These are phyloP conservation scores for Drosophila koepferae DNA, from an alignment of 2,888 invertebrate species.

Conservation along the genomic window DNA sequence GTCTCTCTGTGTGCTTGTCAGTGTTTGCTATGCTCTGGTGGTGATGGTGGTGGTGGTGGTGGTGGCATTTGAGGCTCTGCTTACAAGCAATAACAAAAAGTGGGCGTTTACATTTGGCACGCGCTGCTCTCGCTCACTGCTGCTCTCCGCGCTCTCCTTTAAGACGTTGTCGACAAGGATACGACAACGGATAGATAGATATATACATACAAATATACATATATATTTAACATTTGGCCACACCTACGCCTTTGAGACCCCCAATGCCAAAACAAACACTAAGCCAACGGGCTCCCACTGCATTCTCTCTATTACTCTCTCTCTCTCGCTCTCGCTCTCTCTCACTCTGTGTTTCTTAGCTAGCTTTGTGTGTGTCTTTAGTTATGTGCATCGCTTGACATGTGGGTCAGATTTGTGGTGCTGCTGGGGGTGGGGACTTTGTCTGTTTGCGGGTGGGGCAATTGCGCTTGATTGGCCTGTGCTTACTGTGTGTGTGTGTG, in stretches of 20 bases:
- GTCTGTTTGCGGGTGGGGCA: conserved; percentile 16
- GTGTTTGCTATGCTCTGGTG: conserved; percentile 14
- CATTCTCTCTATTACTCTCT: background rate
- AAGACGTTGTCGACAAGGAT: conserved; percentile 55
- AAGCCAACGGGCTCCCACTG: conserved; percentile 1
- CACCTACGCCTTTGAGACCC: conserved; percentile 58
- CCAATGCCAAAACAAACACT: conserved; percentile 19
- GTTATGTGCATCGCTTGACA: conserved; percentile 50
- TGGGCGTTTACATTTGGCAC: conserved; percentile 73
- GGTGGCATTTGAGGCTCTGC: conserved; percentile 46
- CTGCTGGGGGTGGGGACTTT: conserved; percentile 27
- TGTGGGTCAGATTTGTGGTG: conserved; percentile 55
- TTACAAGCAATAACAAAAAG: conserved; percentile 66
- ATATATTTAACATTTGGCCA: conserved; percentile 69
- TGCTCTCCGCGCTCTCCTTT: conserved; percentile 40
- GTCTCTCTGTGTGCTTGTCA: conserved; percentile 11
- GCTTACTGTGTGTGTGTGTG: conserved; percentile 1
- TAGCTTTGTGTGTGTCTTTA: conserved; percentile 35
- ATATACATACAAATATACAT: conserved; percentile 19
- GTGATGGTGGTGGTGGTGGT: conserved; percentile 40
- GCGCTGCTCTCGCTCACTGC: conserved; percentile 48
- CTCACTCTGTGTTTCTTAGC: background rate
- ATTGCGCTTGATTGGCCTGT: conserved; percentile 46
- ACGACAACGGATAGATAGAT: conserved; percentile 27
- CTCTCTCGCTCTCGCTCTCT: background rate